phyloP scores from a whole-genome alignment of 2,797 vertebrate species.

The Spinus olivaceus region DNA sequence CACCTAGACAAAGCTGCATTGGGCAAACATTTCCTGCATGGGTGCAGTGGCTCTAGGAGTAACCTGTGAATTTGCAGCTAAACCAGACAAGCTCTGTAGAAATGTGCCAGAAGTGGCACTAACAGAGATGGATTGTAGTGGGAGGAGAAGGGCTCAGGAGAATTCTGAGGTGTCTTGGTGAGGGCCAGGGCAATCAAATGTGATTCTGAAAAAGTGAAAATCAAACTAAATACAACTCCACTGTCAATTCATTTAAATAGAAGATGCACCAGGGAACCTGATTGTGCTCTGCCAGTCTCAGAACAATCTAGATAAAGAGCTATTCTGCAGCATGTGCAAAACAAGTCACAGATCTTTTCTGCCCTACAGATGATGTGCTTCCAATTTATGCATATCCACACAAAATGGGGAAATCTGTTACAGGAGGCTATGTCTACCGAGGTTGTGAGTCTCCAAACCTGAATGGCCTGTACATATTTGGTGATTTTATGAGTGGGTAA shows the following conservation, averaged over 20 bases:
- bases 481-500: constrained; percentile 98
- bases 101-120: neutral
- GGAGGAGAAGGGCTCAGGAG: neutral
- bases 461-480: constrained; percentile 94
- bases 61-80: neutral
- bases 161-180: neutral
- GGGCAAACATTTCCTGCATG: neutral
- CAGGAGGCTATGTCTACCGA: constrained; percentile 91
- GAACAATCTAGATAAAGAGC: neutral
- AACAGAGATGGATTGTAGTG: neutral
- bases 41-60: neutral
- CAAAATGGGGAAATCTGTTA: constrained; percentile 93
- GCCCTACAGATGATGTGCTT: constrained; percentile 84
- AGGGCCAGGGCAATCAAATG: neutral
- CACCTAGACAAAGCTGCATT: neutral
- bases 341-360: neutral
- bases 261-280: neutral
- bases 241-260: neutral
- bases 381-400: constrained; percentile 94
- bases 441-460: constrained; percentile 93
- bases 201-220: neutral
- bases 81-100: neutral
- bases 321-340: neutral
- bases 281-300: neutral
- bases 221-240: neutral